Evolutionary conservation across 2,888 invertebrate genomes (phyloP), one percentile per base, ranked within the genome.

Genomic region (Elgonia sp.): DNA sequence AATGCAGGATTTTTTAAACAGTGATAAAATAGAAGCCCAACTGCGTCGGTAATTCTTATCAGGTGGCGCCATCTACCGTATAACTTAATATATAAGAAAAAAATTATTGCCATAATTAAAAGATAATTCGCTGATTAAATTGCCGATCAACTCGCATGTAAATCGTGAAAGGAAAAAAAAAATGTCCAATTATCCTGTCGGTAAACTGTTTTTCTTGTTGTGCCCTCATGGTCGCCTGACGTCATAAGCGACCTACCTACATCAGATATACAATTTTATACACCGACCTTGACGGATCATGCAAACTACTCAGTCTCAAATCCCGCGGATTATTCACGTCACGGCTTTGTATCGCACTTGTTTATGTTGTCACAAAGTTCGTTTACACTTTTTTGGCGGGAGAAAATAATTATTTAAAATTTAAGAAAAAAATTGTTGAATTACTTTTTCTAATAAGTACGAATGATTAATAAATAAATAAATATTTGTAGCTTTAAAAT

Each of bases 161-260:
- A 76, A 46, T 62, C 50, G 18, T 50, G 12, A 18, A 4, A 29
- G 5, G 29, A 29, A 29, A 29, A 29, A 29, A n/a, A 37, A 8
- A 29, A 5, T 62, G 69, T 80, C 46, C 20, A 63, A 53, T 72
- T 63, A 63, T 62, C 69, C 39, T 21, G 63, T 39, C 81, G 55
- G 40, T 12, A 46, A 40, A 40, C 20, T 46, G 63, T 65, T 73
- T 82, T 82, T 67, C 46, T 65, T 60, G 16, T 40, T 29, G 55
- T 46, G 53, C 39, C 20, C 73, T 76, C 81, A 84, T 10, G 83
- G 80, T 39, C 76, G 20, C 40, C 3, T 89, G 89, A 90, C 91
- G 91, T 91, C 91, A 90, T 76, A 65, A 86, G 60, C 84, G 90
- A 90, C 88, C 90, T 87, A 87, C 87, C 90, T 87, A 77, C 88